These are phyloP conservation scores for Gila orcuttii DNA, from an alignment of 2,113 vertebrate genomes.

Conservation along the genomic window DNA sequence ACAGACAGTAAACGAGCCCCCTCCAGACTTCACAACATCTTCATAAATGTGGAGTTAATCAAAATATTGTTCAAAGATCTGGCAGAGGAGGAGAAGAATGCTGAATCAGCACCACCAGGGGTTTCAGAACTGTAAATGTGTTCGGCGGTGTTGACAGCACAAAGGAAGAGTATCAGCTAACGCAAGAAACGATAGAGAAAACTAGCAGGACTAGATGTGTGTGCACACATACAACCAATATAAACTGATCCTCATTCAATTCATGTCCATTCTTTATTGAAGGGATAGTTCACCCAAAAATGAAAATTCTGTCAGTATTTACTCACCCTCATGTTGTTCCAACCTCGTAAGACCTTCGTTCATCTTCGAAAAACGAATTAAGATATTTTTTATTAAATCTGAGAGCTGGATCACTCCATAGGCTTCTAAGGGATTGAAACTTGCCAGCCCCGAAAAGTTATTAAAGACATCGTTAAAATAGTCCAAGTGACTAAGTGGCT, in stretches of 20 bases:
- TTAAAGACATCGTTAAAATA: no score
- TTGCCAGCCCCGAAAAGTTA: no score
- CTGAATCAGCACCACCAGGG: slow-evolving; percentile 40
- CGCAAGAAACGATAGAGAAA: background rate
- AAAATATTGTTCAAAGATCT: slow-evolving; percentile 69
- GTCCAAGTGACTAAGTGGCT: no score
- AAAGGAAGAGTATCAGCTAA: background rate
- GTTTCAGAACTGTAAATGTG: slow-evolving; percentile 48
- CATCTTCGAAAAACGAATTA: no score
- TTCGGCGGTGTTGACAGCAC: slow-evolving; percentile 15
- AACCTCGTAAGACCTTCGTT: no score
- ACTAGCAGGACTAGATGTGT: background rate
- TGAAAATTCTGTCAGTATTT: no score
- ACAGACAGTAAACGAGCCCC: background rate
- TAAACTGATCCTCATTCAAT: background rate
- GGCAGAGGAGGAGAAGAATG: slow-evolving; percentile 60
- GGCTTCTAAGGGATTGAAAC: no score
- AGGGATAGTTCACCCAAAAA: no score
- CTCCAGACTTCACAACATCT: slow-evolving; percentile 3
- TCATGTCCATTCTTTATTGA: background rate
- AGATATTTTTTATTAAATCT: no score
- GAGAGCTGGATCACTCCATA: no score
- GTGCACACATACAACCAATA: background rate
- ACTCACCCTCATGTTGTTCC: no score
- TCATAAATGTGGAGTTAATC: slow-evolving; percentile 68